Conservation (phyloP, 2,797 vertebrate species). For the Thalassophryne amazonica region DNA sequence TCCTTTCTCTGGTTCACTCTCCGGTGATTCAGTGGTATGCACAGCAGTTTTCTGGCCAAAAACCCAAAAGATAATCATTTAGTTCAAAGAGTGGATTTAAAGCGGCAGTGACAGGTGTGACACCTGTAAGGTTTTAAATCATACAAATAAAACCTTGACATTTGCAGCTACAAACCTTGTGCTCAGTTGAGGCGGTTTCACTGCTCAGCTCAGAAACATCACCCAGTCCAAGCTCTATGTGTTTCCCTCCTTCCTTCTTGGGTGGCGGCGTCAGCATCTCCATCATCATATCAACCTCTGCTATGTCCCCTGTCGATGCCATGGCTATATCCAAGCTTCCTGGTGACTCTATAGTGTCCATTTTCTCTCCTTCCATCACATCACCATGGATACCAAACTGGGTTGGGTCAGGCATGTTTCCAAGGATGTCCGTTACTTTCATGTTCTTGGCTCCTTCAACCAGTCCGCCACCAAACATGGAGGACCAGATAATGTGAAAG, state of each 20-base stretch:
- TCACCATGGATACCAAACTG: slow-evolving; percentile 97
- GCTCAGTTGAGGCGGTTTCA: slow-evolving; percentile 49
- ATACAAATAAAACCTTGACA: not conserved
- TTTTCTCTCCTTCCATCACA: slow-evolving; percentile 84
- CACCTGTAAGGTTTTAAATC: not conserved
- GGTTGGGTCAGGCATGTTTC: slow-evolving; percentile 98
- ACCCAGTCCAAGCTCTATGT: slow-evolving; percentile 90
- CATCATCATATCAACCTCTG: slow-evolving; percentile 82
- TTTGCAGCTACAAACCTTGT: slow-evolving; percentile 52
- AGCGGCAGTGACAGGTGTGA: not conserved
- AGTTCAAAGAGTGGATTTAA: not conserved
- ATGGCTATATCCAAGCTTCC: slow-evolving; percentile 77
- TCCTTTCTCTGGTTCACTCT: slow-evolving; percentile 90
- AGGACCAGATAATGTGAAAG: slow-evolving; percentile 93
- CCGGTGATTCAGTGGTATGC: slow-evolving; percentile 67
- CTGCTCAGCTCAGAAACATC: slow-evolving; percentile 84
- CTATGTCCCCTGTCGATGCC: slow-evolving; percentile 78
- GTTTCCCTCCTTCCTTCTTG: slow-evolving; percentile 90
- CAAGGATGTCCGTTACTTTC: slow-evolving; percentile 96
- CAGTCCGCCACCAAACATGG: slow-evolving; percentile 94
- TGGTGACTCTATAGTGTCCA: slow-evolving; percentile 78
- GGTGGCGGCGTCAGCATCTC: slow-evolving; percentile 82
- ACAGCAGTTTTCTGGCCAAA: slow-evolving; percentile 75
- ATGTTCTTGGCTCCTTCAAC: slow-evolving; percentile 99
- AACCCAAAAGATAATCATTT: not conserved